Evolutionary conservation across 1,140 invertebrate genomes (phyloP).

Genomic region (Physella acuta): DNA sequence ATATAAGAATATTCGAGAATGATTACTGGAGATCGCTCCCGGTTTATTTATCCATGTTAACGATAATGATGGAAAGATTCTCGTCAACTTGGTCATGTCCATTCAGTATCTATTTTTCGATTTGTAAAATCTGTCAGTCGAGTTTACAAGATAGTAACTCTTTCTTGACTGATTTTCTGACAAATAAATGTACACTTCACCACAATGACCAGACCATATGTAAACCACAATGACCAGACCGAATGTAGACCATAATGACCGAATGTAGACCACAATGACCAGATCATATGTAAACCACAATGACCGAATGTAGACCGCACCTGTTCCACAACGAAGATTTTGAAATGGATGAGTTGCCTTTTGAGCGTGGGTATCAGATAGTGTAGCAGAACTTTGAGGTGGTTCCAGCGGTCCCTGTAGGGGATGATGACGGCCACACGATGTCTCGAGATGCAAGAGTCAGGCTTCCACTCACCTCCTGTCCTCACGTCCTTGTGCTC

Average conservation of each 20-base stretch:
- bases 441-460: conserved; percentile 40
- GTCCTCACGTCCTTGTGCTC: conserved; percentile 31
- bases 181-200: too few relatives aligned
- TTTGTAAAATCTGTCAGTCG: too few relatives aligned
- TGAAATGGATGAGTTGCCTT: conserved; percentile 84
- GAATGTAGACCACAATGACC: background rate
- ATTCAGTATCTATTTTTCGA: too few relatives aligned
- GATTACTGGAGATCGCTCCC: too few relatives aligned
- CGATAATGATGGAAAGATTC: too few relatives aligned
- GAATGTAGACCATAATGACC: background rate
- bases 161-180: too few relatives aligned
- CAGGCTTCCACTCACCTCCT: conserved; percentile 42
- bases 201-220: too few relatives aligned
- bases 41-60: too few relatives aligned
- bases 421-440: conserved; percentile 54
- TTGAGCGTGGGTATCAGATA: conserved; percentile 90
- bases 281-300: background rate
- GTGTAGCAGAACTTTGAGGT: conserved; percentile 78
- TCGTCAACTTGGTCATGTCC: too few relatives aligned
- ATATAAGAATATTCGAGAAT: too few relatives aligned
- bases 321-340: conserved; percentile 91
- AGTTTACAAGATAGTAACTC: too few relatives aligned
- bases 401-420: conserved; percentile 76
- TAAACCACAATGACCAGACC: too few relatives aligned
- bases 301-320: conserved; percentile 33